Evolutionary conservation across 2,888 invertebrate genomes (phyloP), one percentile per base, ranked within the genome.

Genomic region (Camptogramma bilineatum): DNA sequence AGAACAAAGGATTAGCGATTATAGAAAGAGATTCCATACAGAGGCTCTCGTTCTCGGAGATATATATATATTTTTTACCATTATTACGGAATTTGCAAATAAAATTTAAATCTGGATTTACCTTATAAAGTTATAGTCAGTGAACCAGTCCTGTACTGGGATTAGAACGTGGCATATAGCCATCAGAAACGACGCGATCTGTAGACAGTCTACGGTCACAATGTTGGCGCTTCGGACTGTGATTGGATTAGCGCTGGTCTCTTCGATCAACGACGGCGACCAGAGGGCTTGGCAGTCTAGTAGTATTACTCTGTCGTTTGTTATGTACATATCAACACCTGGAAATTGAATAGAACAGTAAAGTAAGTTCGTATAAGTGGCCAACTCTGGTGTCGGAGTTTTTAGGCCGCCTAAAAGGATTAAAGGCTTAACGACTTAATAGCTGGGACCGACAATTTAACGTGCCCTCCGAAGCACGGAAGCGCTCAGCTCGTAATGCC

Each of bases 81-180:
- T n/a, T n/a, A n/a, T n/a, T n/a, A n/a, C n/a, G n/a, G n/a, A n/a
- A n/a, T n/a, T n/a, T n/a, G n/a, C n/a, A n/a, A n/a, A n/a, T n/a
- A 24, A 24, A 24, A 24, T 34, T 13, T 7, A 16, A 2, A 31
- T 10, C 9, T 13, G 7, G 31, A 28, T 0, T 19, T 77, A 95
- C 95, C 97, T 96, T 68, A 96, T 83, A 77, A 96, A 94, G 85
- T 97, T 97, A 62, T 97, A 95, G 87, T 98, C 98, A 2, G 96
- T 94, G 80, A 97, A 97, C 95, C 97, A 98, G 83, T 99, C 98
- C 79, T 98, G 96, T 0, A 97, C 96, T 39, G 98, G 95, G 62
- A 99, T 93, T 7, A 99, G 94, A 0, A 98, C 95, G 85, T 99
- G 98, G 77, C 98, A 98, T 42, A 98, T 96, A 2, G 97, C 96